Evolutionary conservation across 1,140 invertebrate genomes (phyloP).

Genomic region (Archivesica marissinica): DNA sequence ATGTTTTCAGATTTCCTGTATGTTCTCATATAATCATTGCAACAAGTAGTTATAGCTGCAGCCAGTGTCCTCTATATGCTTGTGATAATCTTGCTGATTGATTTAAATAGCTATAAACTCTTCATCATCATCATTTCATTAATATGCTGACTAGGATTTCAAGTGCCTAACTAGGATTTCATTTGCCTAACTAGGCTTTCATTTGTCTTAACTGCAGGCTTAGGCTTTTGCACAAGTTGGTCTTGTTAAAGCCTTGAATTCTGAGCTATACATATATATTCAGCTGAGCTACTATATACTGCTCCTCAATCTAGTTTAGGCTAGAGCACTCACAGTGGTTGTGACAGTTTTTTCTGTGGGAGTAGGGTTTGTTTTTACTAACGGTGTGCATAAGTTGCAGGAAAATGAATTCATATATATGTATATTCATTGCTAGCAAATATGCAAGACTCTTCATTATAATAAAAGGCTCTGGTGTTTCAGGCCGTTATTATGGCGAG

Average conservation of each 20-base stretch:
- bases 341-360: neutral
- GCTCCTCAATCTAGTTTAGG: slow-evolving; percentile 1
- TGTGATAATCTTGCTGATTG: neutral
- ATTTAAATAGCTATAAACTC: too few relatives aligned
- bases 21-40: too few relatives aligned
- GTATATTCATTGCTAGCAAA: neutral
- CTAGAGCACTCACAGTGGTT: slow-evolving; percentile 42
- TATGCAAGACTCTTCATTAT: neutral
- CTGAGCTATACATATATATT: neutral
- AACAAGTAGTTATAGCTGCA: too few relatives aligned
- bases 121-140: neutral
- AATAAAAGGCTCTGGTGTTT: slow-evolving; percentile 42
- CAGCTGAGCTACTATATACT: slow-evolving; percentile 13
- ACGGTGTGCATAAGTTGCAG: neutral
- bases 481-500: slow-evolving; percentile 1
- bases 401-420: neutral
- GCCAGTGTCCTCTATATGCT: neutral
- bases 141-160: neutral
- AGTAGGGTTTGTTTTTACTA: neutral
- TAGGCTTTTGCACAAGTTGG: slow-evolving; percentile 19
- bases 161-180: neutral
- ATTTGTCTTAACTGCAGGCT: too few relatives aligned
- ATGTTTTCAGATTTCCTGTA: too few relatives aligned
- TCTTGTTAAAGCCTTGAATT: neutral
- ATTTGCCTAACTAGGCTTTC: too few relatives aligned